These are phyloP conservation scores for Tauraco erythrolophus DNA, from an alignment of 2,113 vertebrate species.

Conservation along the genomic window DNA sequence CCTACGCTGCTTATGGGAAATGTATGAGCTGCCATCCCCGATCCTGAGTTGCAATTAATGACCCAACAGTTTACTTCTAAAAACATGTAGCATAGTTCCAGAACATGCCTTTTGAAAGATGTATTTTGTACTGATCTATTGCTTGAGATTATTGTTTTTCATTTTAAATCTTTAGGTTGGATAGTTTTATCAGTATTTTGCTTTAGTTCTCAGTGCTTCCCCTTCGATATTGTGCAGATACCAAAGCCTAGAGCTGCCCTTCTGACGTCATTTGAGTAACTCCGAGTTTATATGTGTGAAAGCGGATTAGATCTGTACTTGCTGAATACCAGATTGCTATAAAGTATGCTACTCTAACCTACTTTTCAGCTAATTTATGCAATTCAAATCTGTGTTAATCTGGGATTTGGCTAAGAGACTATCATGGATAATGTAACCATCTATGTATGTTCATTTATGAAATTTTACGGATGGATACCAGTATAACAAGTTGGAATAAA, in stretches of 20 bases:
- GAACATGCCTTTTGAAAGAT: background rate
- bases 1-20: background rate
- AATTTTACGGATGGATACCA: background rate
- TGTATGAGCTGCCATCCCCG: background rate
- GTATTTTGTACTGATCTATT: background rate
- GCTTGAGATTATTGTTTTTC: background rate
- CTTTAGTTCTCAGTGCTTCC: background rate
- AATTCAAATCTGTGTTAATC: background rate
- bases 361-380: background rate
- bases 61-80: background rate
- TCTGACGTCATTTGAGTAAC: background rate
- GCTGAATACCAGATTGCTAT: background rate
- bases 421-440: background rate
- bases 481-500: background rate
- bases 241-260: background rate
- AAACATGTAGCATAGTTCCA: background rate
- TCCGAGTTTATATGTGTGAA: background rate
- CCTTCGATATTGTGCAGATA: background rate
- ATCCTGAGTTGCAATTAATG: background rate
- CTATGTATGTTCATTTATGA: background rate
- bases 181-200: background rate
- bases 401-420: background rate
- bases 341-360: background rate
- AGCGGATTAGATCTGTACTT: background rate
- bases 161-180: background rate